Evolutionary conservation across 2,797 vertebrate genomes (phyloP).

Genomic region (Moxostoma hubbsi): DNA sequence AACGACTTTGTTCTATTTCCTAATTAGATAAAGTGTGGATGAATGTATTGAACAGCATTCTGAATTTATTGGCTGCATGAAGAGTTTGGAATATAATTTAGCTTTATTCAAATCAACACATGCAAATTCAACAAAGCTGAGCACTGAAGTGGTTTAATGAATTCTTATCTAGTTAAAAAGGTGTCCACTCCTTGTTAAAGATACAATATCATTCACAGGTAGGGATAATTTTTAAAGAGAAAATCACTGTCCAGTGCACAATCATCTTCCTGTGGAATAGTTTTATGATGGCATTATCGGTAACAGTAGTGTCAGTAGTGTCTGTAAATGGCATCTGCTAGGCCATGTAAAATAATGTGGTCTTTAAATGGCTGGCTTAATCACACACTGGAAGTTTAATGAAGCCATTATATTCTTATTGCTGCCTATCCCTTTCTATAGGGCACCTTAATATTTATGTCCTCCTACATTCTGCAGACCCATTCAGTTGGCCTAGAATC

Average conservation of each 20-base stretch:
- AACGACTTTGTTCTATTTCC: no score
- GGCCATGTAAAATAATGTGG: not conserved
- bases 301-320: slow-evolving; percentile 33
- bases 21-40: not conserved
- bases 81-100: not conserved
- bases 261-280: slow-evolving; percentile 13
- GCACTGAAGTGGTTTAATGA: not conserved
- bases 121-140: slow-evolving; percentile 8
- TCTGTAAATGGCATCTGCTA: not conserved
- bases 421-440: slow-evolving; percentile 41
- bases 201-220: not conserved
- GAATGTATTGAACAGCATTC: not conserved
- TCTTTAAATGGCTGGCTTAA: slow-evolving; percentile 36
- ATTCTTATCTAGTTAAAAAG: not conserved
- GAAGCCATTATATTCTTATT: slow-evolving; percentile 48
- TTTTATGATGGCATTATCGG: slow-evolving; percentile 44
- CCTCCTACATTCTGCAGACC: slow-evolving; percentile 20
- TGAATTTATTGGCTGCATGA: not conserved
- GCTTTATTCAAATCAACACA: not conserved
- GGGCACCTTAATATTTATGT: slow-evolving; percentile 37
- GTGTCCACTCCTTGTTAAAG: slow-evolving; percentile 26
- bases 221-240: slow-evolving; percentile 3
- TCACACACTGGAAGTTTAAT: slow-evolving; percentile 43
- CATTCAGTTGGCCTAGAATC: slow-evolving; percentile 30
- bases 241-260: slow-evolving; percentile 38